A percentile compares a stretch with the other conserved stretches of the same genome.
These are phyloP conservation scores for Oreonectes daqikongensis DNA, from an alignment of 2,797 vertebrate species.

Conservation along the genomic window DNA sequence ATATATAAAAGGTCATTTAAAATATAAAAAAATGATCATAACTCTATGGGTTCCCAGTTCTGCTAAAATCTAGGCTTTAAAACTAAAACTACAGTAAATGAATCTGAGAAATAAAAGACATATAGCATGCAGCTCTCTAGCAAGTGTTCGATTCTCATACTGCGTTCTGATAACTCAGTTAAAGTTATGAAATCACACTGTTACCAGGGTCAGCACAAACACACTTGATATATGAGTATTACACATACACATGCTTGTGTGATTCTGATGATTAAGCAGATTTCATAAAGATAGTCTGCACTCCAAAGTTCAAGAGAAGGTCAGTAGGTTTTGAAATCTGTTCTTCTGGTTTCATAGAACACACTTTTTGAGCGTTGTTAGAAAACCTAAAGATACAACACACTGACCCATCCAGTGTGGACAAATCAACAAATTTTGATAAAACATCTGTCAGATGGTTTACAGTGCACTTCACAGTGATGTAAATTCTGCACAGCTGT, in stretches of 20 bases:
- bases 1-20: too few species aligned
- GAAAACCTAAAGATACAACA: not conserved
- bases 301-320: conserved; percentile 8
- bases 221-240: not conserved
- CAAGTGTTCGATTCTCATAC: not conserved
- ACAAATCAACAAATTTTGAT: not conserved
- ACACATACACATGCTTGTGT: not conserved
- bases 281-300: conserved; percentile 5
- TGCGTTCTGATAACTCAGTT: conserved; percentile 11
- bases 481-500: conserved; percentile 15
- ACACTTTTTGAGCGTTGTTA: not conserved
- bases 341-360: not conserved
- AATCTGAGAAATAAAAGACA: too few species aligned
- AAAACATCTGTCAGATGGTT: conserved; percentile 3
- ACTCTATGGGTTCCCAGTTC: too few species aligned
- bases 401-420: not conserved
- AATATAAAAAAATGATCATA: too few species aligned
- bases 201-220: not conserved
- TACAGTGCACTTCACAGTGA: conserved; percentile 2
- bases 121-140: too few species aligned
- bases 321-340: conserved; percentile 19
- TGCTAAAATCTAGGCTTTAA: too few species aligned
- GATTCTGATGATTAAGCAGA: conserved; percentile 13
- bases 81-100: too few species aligned
- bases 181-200: conserved; percentile 10